Base-by-base conservation (phyloP, 2,888 invertebrate genomes). In the Macrosoma leucophasiata region DNA sequence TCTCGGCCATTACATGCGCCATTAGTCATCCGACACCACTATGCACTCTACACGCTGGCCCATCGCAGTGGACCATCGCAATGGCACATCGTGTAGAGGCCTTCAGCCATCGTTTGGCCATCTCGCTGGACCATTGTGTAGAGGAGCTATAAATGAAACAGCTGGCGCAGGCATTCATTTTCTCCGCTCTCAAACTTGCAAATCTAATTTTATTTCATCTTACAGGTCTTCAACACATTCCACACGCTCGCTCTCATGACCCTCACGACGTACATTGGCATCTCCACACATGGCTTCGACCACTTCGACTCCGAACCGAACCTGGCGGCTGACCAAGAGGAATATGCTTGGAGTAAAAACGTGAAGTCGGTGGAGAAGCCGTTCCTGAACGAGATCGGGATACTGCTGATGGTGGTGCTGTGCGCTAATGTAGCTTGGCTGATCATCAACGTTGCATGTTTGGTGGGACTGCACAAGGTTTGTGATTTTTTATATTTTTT, bases 401-500 rank as follows among this genome's bases (percentile, higher is more conserved):
- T 58, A 1, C 27, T 58, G 1, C 41, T 66, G 13, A 39, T 56
- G 31, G 32, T 59, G 0, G 32, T 55, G 10, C 33, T 63, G 2
- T 43, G 52, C 6, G 51, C 47, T 4, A 58, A 59, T 9, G 29
- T 58, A 1, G 39, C 45, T 3, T 66, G 68, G 66, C 27, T 65
- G 23, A 20, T 45, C 3, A 40, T 62, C 33, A 62, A 56, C 26
- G 50, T 66, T 0, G 58, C 56, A 13, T 64, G 64, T 37, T 44
- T 68, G 18, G 56, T 65, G 15, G 65, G 63, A 28, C 34, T 66
- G 4, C 65, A 68, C 43, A 64, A 59, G 62, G 68, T 68, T 3
- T 17, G 21, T 20, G 14, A 25, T 14, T n/a, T n/a, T n/a, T n/a
- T n/a, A n/a, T n/a, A n/a, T n/a, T n/a, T n/a, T n/a, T n/a, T n/a